Base-by-base conservation (phyloP, 1,140 invertebrate species). In the Pteromalus puparum region DNA sequence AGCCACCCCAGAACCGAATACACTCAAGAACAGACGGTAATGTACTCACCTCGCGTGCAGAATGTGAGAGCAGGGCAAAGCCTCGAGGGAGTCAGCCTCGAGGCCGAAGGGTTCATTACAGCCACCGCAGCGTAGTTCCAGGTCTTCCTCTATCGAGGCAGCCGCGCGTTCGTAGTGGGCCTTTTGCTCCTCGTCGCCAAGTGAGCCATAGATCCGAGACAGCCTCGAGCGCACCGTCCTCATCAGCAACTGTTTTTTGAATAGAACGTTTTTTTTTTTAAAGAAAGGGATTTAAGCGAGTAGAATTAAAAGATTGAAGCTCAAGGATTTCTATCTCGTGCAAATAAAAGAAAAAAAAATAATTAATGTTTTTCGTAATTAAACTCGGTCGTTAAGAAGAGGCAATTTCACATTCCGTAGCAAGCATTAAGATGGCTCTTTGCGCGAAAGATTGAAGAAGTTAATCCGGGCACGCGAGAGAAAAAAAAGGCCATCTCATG, bases 1-100 rank as follows among this genome's bases (percentile, higher is more conserved):
- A 53, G 12, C 48, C 1, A 18, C 42, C 48, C 18, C 48, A 18
- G 18, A 4, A 18, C 13, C n/a, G 67, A 68, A 1, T 26, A 21
- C 67, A 10, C 13, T 7, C 1, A 28, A 68, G 67, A 24, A 5
- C 67, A 3, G 61, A 24, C 91, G 82, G 5, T 34, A 42, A 13
- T 38, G 83, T 26, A 61, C 89, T 89, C 89, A 97, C 97, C 96
- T 96, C 38, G 97, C 96, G 89, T 97, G 97, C 48, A 97, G 94
- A 88, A 97, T 97, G 90, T 97, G 97, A 1, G 96, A 95, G 92
- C 97, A 97, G 6, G 97, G 97, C 82, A 97, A 90, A 21, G 96
- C 96, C 87, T 97, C 97, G 13, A 97, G 92, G 28, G 94, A 95
- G 90, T 96, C 96, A 18, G 95, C 94, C 88, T 97, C 95, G 6